Conservation (phyloP, 2,113 vertebrate genomes). For the Trogon surrucura region DNA sequence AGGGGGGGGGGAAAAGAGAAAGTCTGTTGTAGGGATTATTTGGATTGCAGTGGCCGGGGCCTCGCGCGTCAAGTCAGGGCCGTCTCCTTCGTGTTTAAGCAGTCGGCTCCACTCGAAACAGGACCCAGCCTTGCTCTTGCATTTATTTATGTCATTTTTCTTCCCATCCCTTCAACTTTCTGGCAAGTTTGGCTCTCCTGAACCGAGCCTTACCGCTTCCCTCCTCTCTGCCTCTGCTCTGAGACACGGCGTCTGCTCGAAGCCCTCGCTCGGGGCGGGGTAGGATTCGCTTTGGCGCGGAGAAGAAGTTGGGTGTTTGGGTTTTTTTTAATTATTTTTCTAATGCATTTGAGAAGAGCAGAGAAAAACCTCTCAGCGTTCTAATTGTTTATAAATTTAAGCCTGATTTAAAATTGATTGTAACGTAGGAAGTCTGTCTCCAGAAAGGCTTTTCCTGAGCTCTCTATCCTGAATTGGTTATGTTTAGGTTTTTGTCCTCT, state of each 20-base stretch:
- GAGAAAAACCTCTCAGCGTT: not conserved
- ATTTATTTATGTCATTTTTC: not conserved
- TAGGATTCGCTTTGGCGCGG: too few relatives aligned
- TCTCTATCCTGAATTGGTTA: not conserved
- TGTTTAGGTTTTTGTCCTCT: not conserved
- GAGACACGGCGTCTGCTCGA: rapidly evolving
- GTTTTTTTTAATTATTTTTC: too few relatives aligned
- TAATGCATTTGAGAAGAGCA: too few relatives aligned
- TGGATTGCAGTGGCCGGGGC: not conserved
- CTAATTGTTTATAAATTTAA: not conserved
- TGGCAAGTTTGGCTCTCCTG: rapidly evolving
- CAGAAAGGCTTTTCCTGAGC: not conserved
- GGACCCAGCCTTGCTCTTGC: not conserved
- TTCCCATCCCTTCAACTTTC: not conserved
- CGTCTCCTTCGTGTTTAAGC: not conserved
- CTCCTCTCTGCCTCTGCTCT: not conserved
- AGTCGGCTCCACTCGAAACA: not conserved
- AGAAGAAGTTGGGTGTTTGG: too few relatives aligned
- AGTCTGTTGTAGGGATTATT: not conserved
- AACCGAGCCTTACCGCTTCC: rapidly evolving
- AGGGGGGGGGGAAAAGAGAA: not conserved
- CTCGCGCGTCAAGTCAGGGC: not conserved
- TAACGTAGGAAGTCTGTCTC: not conserved
- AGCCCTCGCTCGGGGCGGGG: not conserved
- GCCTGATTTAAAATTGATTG: not conserved